Evolutionary conservation across 2,888 invertebrate species (phyloP).

Genomic region (Amiota mariae): DNA sequence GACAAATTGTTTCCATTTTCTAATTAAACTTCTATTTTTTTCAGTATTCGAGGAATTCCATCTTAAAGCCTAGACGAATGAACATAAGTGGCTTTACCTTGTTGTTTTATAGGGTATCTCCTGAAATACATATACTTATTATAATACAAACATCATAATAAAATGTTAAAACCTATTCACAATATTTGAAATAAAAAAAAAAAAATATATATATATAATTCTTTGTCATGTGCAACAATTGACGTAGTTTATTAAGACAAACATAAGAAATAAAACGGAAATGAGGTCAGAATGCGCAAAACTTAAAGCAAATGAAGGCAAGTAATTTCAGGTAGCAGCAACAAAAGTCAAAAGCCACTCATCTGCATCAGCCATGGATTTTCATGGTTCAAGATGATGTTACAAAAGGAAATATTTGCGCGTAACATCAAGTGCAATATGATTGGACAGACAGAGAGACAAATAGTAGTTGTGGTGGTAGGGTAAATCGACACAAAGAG

Average conservation of each 20-base stretch:
- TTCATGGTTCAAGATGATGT: conserved; percentile 4
- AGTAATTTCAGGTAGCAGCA: neutral
- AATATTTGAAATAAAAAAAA: no score
- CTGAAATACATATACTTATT: no score
- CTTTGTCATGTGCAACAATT: neutral
- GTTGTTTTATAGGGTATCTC: no score
- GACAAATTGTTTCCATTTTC: no score
- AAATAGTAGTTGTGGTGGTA: conserved; percentile 10
- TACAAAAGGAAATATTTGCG: conserved; percentile 14
- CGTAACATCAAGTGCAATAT: conserved; percentile 19
- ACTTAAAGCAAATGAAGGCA: neutral
- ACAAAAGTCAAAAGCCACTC: conserved; percentile 1
- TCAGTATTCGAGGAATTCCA: no score
- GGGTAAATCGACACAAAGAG: conserved; percentile 59
- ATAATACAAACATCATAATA: no score
- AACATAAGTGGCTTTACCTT: no score
- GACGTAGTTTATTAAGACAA: neutral
- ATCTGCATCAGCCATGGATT: neutral
- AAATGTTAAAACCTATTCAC: no score
- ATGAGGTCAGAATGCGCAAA: conserved; percentile 10
- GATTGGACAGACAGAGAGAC: conserved; percentile 31
- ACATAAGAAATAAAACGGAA: neutral
- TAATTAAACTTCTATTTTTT: no score
- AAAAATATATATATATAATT: no score
- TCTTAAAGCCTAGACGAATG: no score